Evolutionary conservation across 2,113 vertebrate genomes (phyloP), one percentile per base, ranked within the genome.

Genomic region (Phalacrocorax carbo): DNA sequence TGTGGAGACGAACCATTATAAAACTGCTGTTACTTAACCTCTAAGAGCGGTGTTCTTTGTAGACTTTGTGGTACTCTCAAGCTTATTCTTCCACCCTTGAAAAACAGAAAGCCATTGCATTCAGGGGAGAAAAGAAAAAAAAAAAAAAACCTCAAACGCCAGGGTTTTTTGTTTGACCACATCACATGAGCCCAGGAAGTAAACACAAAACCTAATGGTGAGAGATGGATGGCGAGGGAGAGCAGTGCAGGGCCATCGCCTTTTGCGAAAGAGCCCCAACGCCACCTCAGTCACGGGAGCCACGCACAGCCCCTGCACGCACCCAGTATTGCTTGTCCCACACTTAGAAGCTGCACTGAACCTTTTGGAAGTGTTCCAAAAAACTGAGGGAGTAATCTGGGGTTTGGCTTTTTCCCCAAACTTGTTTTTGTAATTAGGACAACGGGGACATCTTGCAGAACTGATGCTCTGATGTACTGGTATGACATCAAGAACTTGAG

Each of bases 261-360:
- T 49, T 42, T 22, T 18, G 22, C 34, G 4, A 8, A 13, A 15
- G 13, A 27, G 16, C 46, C 13, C 27, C n/a, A 16, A 7, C 0
- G 5, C 49, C 16, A 0, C 4, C 40, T 27, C 1, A 0, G 3
- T 27, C 3, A 0, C 2, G 0, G 22, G 27, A 32, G 22, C 54
- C 46, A 19, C 14, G 29, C 16, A 12, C 15, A 5, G 18, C 8
- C 7, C 27, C 21, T 12, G 12, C 0, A 0, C 14, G 2, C 52
- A 15, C 19, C 4, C 0, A 0, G 4, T 2, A 7, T 20, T 40
- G 38, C 30, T 34, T 17, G 40, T 36, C 11, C 11, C 14, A 9
- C 17, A 3, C 1, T 1, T 6, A 23, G 49, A 72, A 15, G 27
- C 15, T 22, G 27, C 32, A 4, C 34, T 55, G 89, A 77, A 27